Evolutionary conservation across 2,888 invertebrate species (phyloP), one percentile per base, ranked within the genome.

Genomic region (Trachelus troglodyta): DNA sequence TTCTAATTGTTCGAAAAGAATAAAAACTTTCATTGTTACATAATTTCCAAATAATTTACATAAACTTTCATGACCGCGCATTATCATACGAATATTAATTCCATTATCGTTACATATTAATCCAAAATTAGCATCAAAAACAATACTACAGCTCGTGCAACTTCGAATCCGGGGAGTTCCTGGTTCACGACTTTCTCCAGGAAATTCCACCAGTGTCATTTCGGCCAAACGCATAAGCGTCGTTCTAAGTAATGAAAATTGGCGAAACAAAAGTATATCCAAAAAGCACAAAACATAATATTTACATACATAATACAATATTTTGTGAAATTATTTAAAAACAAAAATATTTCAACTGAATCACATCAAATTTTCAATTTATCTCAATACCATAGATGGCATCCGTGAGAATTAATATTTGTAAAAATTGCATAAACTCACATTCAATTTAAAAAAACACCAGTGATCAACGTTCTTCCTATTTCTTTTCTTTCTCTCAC

Each of bases 151-250:
- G 23, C 23, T 56, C 56, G 23, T 12, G 71, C 31, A n/a, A 4
- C 4, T 11, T 71, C 31, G 71, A 71, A 31, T 12, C 31, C 71
- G 71, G 33, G 11, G 31, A 71, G 34, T 71, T 71, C 71, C 71
- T 31, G 71, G 71, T 71, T 71, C 31, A 15, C 77, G 81, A 88
- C 88, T 88, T 88, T 88, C 88, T 87, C 88, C 83, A 81, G 87
- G 87, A 83, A 87, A 86, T 87, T 86, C 83, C 84, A 81, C 76
- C 80, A 83, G 81, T 83, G 23, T 56, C 56, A 15, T 40, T 56
- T 6, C 15, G 56, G 0, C 23, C 2, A 23, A 56, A 40, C 4
- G 1, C 1, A 40, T 6, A 23, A 15, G 6, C 56, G 1, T 15
- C 23, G 23, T 6, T 56, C 6, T 2, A 23, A 56, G 15, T 23